phyloP scores from a whole-genome alignment of 2,888 invertebrate genomes.

The Conistra vaccinii region DNA sequence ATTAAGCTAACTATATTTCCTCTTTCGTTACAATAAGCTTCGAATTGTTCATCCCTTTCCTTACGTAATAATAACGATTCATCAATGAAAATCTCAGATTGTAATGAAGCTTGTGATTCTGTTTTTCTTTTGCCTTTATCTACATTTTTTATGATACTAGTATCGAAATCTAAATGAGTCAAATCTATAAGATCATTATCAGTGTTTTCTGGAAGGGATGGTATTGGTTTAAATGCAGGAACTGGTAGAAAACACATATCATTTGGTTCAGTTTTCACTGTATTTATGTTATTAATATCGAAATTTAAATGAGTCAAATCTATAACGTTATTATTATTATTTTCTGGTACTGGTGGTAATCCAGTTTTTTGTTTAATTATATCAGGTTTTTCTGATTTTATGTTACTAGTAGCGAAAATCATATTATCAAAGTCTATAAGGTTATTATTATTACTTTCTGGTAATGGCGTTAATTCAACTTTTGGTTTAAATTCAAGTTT shows the following conservation, averaged over 20 bases:
- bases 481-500: constrained; percentile 26
- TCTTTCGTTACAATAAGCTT: constrained; percentile 5
- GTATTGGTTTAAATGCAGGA: constrained; percentile 36
- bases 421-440: constrained; percentile 28
- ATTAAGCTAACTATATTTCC: constrained; percentile 45
- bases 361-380: not conserved
- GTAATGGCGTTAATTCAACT: not conserved
- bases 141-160: constrained; percentile 12
- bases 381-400: constrained; percentile 3
- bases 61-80: not conserved
- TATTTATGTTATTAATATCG: not conserved
- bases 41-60: constrained; percentile 6
- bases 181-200: constrained; percentile 49
- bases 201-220: constrained; percentile 10
- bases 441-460: constrained; percentile 5
- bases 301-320: constrained; percentile 29
- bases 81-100: constrained; percentile 5
- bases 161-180: constrained; percentile 31
- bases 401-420: constrained; percentile 4
- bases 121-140: constrained; percentile 43
- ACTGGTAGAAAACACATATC: constrained; percentile 3
- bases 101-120: constrained; percentile 42
- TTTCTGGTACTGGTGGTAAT: constrained; percentile 7
- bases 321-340: constrained; percentile 7
- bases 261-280: not conserved